phyloP scores from a whole-genome alignment of 2,797 vertebrate genomes.

The Poeciliopsis gracilis region DNA sequence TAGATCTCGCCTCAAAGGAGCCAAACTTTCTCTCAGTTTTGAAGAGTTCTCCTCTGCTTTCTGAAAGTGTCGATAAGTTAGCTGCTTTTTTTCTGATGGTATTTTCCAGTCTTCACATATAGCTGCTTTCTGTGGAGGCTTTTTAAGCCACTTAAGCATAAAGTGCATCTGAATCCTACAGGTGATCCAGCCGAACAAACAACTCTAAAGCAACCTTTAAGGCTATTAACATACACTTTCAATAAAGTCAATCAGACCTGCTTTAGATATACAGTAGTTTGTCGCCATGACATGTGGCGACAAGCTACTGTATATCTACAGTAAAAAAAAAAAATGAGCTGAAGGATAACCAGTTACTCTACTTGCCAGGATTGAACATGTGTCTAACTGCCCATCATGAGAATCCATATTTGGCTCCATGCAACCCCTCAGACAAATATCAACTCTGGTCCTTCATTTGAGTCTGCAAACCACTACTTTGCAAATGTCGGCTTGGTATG shows the following conservation, averaged over 20 bases:
- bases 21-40: not conserved
- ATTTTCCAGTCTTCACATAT: not conserved
- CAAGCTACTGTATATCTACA: too few species aligned
- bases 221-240: not conserved
- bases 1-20: not conserved
- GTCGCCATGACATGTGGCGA: too few species aligned
- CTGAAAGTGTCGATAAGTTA: too few species aligned
- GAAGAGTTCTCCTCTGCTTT: not conserved
- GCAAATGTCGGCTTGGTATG: slow-evolving; percentile 37
- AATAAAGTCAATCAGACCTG: not conserved
- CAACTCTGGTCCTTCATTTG: slow-evolving; percentile 93
- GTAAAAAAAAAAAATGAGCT: too few species aligned
- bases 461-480: slow-evolving; percentile 48
- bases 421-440: slow-evolving; percentile 88
- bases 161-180: not conserved
- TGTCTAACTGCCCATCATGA: slow-evolving; percentile 90
- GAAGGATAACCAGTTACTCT: slow-evolving; percentile 90
- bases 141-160: not conserved
- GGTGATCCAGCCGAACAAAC: not conserved
- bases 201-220: not conserved
- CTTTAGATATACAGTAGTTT: not conserved
- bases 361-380: slow-evolving; percentile 82
- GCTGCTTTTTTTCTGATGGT: too few species aligned
- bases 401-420: slow-evolving; percentile 84
- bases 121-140: not conserved